These are phyloP conservation scores for Phrynocephalus vlangalii DNA, from an alignment of 2,797 vertebrate species.

Conservation along the genomic window DNA sequence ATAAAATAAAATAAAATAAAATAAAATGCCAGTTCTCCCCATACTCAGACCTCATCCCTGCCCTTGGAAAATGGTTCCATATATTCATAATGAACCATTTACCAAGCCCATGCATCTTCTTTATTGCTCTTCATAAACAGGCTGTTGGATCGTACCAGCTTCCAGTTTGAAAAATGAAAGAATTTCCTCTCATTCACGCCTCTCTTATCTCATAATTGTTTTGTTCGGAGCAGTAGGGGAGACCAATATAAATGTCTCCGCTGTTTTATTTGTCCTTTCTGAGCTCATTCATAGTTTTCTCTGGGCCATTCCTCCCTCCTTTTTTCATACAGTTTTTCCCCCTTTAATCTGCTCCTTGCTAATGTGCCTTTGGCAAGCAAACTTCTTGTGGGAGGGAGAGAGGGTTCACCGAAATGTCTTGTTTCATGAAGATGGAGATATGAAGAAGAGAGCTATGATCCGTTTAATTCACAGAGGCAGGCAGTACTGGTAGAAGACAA, in stretches of 20 bases:
- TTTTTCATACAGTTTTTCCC: conserved; percentile 68
- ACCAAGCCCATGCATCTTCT: conserved; percentile 81
- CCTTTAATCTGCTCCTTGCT: conserved; percentile 64
- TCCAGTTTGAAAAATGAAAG: conserved; percentile 81
- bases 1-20: conserved; percentile 2
- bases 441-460: conserved; percentile 52
- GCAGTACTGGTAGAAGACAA: background rate
- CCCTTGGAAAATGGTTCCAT: conserved; percentile 73
- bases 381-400: conserved; percentile 33
- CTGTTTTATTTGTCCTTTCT: conserved; percentile 80
- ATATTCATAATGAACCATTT: conserved; percentile 80
- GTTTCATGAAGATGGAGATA: conserved; percentile 50
- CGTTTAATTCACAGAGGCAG: conserved; percentile 47
- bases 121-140: conserved; percentile 85
- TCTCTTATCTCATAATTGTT: conserved; percentile 85
- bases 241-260: conserved; percentile 78
- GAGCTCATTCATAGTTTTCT: conserved; percentile 78
- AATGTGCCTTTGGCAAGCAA: conserved; percentile 53
- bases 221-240: conserved; percentile 80
- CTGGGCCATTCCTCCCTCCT: conserved; percentile 70
- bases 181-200: conserved; percentile 78
- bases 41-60: conserved; percentile 43
- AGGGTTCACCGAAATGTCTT: conserved; percentile 61
- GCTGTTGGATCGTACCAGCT: conserved; percentile 78
- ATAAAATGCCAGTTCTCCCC: background rate